Conservation (phyloP, 2,797 vertebrate genomes). For the Selene dorsalis region DNA sequence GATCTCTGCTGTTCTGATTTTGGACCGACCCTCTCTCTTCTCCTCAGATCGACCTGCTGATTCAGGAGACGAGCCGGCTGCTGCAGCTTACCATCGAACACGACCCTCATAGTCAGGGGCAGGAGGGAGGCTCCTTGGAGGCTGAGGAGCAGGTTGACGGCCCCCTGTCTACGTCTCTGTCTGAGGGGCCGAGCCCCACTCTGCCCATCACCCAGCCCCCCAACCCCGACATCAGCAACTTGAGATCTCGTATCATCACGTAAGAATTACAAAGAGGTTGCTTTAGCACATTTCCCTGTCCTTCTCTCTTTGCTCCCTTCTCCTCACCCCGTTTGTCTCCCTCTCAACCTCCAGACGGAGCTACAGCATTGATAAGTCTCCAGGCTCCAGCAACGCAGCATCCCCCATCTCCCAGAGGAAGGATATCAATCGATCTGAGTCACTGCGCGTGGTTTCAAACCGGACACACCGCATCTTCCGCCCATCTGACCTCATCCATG, state of each 20-base stretch:
- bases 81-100: constrained; percentile 98
- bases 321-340: not conserved
- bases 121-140: constrained; percentile 65
- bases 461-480: constrained; percentile 95
- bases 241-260: constrained; percentile 87
- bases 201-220: constrained; percentile 82
- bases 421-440: constrained; percentile 95
- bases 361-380: constrained; percentile 95
- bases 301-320: not conserved
- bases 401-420: constrained; percentile 90
- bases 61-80: constrained; percentile 95
- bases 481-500: constrained; percentile 96
- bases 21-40: constrained; percentile 2
- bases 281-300: not conserved
- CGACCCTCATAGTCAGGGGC: constrained; percentile 87
- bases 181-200: constrained; percentile 77
- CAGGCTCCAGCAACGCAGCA: constrained; percentile 86
- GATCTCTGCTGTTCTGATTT: constrained; percentile 7
- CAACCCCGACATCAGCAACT: constrained; percentile 78
- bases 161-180: constrained; percentile 79
- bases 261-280: constrained; percentile 76
- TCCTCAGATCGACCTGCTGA: constrained; percentile 92
- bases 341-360: constrained; percentile 85
- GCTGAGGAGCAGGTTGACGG: constrained; percentile 73
- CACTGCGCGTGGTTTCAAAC: constrained; percentile 89